Conservation (phyloP, 2,113 vertebrate species). For the Cyanistes caeruleus region DNA sequence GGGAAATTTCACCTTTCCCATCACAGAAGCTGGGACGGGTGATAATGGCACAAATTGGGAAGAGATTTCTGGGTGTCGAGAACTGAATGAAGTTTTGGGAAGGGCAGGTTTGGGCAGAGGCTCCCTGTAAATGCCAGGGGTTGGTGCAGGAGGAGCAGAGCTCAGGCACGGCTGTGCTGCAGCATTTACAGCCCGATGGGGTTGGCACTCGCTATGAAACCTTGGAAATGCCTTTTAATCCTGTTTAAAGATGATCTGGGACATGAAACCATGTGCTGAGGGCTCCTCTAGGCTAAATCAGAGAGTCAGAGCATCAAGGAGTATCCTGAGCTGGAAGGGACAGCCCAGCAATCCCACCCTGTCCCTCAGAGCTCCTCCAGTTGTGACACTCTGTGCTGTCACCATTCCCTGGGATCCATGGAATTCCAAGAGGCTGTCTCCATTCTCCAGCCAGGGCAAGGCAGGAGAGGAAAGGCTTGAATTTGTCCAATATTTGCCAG, state of each 20-base stretch:
- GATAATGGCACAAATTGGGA: fast-evolving
- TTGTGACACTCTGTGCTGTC: not conserved
- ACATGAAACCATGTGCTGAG: not conserved
- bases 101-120: not conserved
- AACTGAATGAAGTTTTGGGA: not conserved
- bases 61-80: not conserved
- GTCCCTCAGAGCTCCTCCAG: not conserved
- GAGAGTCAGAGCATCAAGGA: not conserved
- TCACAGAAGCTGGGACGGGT: fast-evolving
- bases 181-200: fast-evolving
- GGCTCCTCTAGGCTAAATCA: not conserved
- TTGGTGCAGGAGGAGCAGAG: not conserved
- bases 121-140: not conserved
- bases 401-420: not conserved
- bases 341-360: not conserved
- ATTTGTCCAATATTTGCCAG: not conserved
- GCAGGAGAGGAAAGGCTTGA: not conserved
- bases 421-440: not conserved
- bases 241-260: not conserved
- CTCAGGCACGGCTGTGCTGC: not conserved
- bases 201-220: fast-evolving
- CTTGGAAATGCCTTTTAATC: not conserved
- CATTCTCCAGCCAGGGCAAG: fast-evolving
- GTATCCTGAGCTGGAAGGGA: not conserved
- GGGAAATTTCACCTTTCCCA: not conserved